Evolutionary conservation across 2,113 vertebrate genomes (phyloP).

Genomic region (Rissa tridactyla): DNA sequence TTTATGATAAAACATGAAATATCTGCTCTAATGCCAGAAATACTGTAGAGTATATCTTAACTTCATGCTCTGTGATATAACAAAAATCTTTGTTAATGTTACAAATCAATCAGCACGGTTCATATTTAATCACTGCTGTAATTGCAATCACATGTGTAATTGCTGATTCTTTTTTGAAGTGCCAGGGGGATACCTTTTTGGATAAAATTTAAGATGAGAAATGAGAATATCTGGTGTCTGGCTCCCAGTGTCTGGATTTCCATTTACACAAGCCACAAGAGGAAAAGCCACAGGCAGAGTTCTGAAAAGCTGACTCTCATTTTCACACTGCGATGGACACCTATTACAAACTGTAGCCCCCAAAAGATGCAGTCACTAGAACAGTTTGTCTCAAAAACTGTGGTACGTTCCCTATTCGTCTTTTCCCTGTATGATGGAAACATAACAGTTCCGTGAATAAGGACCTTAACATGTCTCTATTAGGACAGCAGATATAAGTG

Average conservation of each 20-base stretch:
- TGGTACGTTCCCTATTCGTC: not conserved
- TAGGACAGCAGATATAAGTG: slow-evolving; percentile 63
- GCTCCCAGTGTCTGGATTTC: not conserved
- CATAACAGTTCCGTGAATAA: slow-evolving; percentile 49
- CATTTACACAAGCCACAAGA: not conserved
- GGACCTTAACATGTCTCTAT: slow-evolving; percentile 45
- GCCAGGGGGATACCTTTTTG: not conserved
- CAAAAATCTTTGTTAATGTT: not conserved
- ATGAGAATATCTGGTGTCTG: not conserved
- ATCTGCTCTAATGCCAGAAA: not conserved
- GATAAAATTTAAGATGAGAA: not conserved
- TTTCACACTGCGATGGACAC: not conserved
- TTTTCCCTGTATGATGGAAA: not conserved
- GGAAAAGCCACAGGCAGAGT: not conserved
- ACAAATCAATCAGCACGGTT: not conserved
- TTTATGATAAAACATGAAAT: not conserved
- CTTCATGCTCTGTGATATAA: not conserved
- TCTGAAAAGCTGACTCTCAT: not conserved
- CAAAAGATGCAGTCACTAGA: not conserved
- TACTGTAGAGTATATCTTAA: not conserved
- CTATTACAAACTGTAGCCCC: not conserved
- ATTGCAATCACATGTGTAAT: not conserved
- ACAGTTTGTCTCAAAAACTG: slow-evolving; percentile 12
- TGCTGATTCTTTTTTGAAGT: not conserved
- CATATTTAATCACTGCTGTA: not conserved